Percentiles rank a stretch among this genome's conserved stretches.
These are phyloP conservation scores for Aethes cnicana DNA, from an alignment of 2,888 invertebrate genomes.

Conservation along the genomic window DNA sequence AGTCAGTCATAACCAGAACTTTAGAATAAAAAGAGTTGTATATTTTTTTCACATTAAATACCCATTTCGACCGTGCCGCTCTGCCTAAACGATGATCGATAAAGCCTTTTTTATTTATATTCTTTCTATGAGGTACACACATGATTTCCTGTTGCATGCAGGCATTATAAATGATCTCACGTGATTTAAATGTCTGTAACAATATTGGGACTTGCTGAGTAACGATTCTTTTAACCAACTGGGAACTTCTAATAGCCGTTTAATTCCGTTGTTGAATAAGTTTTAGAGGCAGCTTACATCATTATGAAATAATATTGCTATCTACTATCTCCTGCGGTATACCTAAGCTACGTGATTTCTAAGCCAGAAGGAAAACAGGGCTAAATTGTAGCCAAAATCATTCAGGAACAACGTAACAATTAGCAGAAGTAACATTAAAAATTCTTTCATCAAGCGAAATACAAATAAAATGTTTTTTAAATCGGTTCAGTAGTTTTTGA, in stretches of 20 bases:
- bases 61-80: constrained; percentile 61
- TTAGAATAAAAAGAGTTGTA: constrained; percentile 71
- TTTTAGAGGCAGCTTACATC: background rate
- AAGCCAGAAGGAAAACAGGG: too few species aligned
- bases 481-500: too few species aligned
- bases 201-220: constrained; percentile 37
- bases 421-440: too few species aligned
- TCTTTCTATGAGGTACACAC: constrained; percentile 31
- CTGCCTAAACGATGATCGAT: constrained; percentile 68
- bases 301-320: too few species aligned
- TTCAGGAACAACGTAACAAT: too few species aligned
- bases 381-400: too few species aligned
- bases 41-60: constrained; percentile 80
- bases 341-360: too few species aligned
- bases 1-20: constrained; percentile 78
- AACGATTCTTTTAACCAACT: constrained; percentile 24
- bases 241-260: constrained; percentile 11
- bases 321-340: too few species aligned
- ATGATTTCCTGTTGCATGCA: constrained; percentile 42
- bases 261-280: background rate
- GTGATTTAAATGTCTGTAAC: constrained; percentile 41
- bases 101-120: constrained; percentile 46
- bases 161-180: constrained; percentile 42
- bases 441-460: too few species aligned
- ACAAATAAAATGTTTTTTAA: too few species aligned